Evolutionary conservation across 1,140 invertebrate genomes (phyloP).

Genomic region (Calephelis nemesis): DNA sequence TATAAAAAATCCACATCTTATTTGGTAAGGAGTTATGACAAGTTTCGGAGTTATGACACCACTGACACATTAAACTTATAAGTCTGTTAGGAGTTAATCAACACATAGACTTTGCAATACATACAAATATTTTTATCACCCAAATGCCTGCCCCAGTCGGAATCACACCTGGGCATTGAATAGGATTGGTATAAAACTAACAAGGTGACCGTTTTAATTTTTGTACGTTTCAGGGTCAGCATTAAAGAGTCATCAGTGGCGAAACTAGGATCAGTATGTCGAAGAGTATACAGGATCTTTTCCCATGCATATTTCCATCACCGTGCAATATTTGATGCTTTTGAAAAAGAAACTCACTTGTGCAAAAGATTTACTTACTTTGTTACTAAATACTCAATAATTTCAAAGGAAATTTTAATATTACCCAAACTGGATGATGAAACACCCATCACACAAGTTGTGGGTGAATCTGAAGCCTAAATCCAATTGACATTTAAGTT

Average conservation of each 20-base stretch:
- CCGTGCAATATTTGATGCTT: conserved; percentile 97
- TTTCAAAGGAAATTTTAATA: conserved; percentile 99
- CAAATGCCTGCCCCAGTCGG: too few species aligned
- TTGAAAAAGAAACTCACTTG: conserved; percentile 97
- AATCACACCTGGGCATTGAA: too few species aligned
- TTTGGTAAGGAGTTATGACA: too few species aligned
- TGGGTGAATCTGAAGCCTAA: conserved; percentile 87
- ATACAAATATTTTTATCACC: too few species aligned
- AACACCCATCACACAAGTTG: conserved; percentile 66
- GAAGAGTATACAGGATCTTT: conserved; percentile 99
- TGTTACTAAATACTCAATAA: conserved; percentile 98
- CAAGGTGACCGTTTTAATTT: background rate
- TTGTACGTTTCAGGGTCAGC: conserved; percentile 88
- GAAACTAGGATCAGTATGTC: conserved; percentile 98
- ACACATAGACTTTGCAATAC: too few species aligned
- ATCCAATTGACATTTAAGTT: background rate
- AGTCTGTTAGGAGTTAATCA: too few species aligned
- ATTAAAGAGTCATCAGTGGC: conserved; percentile 99
- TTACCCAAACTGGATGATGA: conserved; percentile 94
- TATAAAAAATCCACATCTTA: too few species aligned
- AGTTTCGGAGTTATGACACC: too few species aligned
- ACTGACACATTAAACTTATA: too few species aligned
- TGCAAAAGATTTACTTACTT: conserved; percentile 98
- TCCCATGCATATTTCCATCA: conserved; percentile 99
- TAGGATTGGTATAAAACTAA: too few species aligned